Evolutionary conservation across 1,140 invertebrate genomes (phyloP), one percentile per base, ranked within the genome.

Genomic region (Portunus trituberculatus): DNA sequence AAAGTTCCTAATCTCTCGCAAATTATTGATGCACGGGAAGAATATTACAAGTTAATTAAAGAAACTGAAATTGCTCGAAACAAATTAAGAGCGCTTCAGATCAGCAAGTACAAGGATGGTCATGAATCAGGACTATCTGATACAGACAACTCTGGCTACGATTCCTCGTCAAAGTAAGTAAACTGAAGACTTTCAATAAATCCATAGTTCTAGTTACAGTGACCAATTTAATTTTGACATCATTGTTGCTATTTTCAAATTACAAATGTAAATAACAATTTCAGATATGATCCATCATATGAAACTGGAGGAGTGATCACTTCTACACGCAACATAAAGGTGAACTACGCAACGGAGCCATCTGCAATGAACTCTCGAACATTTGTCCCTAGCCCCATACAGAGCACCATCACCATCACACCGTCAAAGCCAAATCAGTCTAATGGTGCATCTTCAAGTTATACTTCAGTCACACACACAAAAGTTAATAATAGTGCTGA

Each of bases 1-100:
- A 99, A 99, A 98, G 99, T 99, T 7, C 98, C 98, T 91, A 98
- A 99, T 31, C 99, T 99, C 96, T 98, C 98, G 0, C 98, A 99
- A 96, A 99, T 99, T 97, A 99, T 99, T 87, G 98, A 99, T 96
- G 98, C 98, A 98, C 98, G 96, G 6, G 97, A 97, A 25, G 98
- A 99, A 96, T 99, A 99, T 0, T 97, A 99, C 29, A 98, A 98
- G 95, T 99, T 99, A 96, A 99, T 99, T 97, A 98, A 98, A 94
- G 98, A 99, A 97, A 97, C 99, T 45, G 98, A 99, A 96, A 98
- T 99, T 96, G 99, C 99, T 0, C 97, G 99, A 92, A 98, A 98
- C n/a, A 98, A 98, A 91, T 97, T 99, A 32, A 99, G 98, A 2
- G 98, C 98, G 59, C 98, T 99, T 96, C 97, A 98, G 32, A 98